These are phyloP conservation scores for Sebastes cheni DNA, from an alignment of 2,797 vertebrate species.

Conservation along the genomic window DNA sequence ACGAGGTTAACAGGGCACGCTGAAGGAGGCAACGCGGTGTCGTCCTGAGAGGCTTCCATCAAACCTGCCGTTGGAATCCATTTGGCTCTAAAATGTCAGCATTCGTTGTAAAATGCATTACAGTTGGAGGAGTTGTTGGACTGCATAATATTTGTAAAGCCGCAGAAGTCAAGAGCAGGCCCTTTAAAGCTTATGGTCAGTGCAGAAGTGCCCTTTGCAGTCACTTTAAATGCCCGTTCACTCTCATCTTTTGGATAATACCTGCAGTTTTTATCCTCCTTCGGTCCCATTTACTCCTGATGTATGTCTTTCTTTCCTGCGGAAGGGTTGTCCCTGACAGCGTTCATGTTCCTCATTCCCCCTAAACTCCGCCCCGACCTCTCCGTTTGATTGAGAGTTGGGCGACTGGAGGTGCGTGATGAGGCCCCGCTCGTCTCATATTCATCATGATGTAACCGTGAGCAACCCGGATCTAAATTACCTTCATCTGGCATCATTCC, in stretches of 20 bases:
- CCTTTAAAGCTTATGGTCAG: slow-evolving; percentile 35
- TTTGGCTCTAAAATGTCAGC: slow-evolving; percentile 62
- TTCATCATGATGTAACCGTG: slow-evolving; percentile 99
- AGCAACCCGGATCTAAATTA: slow-evolving; percentile 98
- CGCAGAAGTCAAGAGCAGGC: slow-evolving; percentile 39
- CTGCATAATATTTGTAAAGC: slow-evolving; percentile 63
- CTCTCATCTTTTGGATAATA: background rate
- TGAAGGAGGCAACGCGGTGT: background rate
- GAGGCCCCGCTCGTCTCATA: slow-evolving; percentile 89
- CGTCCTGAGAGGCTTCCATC: slow-evolving; percentile 41
- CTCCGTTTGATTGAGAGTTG: slow-evolving; percentile 74
- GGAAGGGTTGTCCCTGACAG: slow-evolving; percentile 57
- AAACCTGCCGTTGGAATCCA: slow-evolving; percentile 35
- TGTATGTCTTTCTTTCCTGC: slow-evolving; percentile 30
- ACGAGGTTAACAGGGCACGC: slow-evolving; percentile 64
- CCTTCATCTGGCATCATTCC: slow-evolving; percentile 99
- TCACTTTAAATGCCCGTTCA: background rate
- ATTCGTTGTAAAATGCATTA: slow-evolving; percentile 41
- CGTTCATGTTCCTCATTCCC: slow-evolving; percentile 23
- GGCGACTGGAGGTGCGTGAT: slow-evolving; percentile 80
- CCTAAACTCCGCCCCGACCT: slow-evolving; percentile 48
- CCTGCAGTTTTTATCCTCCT: slow-evolving; percentile 12
- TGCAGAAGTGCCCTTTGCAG: slow-evolving; percentile 9
- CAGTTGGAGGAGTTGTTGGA: slow-evolving; percentile 28
- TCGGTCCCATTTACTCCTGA: slow-evolving; percentile 43